Evolutionary conservation across 2,888 invertebrate genomes (phyloP).

Genomic region (Diloba caeruleocephala): DNA sequence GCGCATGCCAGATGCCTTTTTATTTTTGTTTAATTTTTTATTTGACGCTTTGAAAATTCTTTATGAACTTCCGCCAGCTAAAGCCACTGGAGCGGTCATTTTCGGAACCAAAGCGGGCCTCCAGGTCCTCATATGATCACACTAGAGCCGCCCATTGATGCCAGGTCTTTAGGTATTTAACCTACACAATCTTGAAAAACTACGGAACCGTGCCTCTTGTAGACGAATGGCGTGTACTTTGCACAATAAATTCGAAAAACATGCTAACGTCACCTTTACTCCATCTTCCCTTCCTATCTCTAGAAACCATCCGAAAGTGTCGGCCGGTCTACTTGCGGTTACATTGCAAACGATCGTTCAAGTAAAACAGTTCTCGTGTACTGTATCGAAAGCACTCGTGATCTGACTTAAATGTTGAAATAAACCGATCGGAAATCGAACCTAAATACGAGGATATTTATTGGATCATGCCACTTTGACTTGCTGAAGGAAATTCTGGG

Average conservation of each 20-base stretch:
- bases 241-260: neutral
- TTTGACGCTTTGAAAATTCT: too few relatives aligned
- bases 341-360: constrained; percentile 75
- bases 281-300: constrained; percentile 52
- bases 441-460: constrained; percentile 61
- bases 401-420: constrained; percentile 73
- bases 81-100: too few relatives aligned
- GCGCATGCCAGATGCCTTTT: too few relatives aligned
- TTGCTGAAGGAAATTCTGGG: constrained; percentile 49
- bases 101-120: too few relatives aligned
- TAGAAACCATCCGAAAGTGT: constrained; percentile 58
- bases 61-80: too few relatives aligned
- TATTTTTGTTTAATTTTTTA: too few relatives aligned
- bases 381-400: constrained; percentile 77
- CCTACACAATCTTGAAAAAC: too few relatives aligned
- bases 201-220: too few relatives aligned
- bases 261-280: constrained; percentile 39
- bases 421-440: constrained; percentile 70
- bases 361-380: constrained; percentile 86
- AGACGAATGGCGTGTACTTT: neutral
- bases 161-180: too few relatives aligned
- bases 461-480: constrained; percentile 53
- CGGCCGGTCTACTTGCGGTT: constrained; percentile 58
- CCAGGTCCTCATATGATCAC: too few relatives aligned
- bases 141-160: too few relatives aligned